Conservation (phyloP, 2,113 vertebrate species). For the human region DNA sequence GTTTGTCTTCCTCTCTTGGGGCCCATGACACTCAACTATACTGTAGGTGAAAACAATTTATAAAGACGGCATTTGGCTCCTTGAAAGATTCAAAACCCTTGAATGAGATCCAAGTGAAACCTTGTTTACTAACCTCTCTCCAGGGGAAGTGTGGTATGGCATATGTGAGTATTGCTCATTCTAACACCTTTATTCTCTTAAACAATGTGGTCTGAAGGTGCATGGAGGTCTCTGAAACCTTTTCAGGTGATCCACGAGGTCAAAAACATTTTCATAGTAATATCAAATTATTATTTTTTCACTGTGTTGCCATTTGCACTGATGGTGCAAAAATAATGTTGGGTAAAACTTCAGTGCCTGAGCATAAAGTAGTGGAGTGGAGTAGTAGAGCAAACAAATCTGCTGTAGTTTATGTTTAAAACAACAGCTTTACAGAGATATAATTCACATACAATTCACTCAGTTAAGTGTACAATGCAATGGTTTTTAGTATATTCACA, state of each 20-base stretch:
- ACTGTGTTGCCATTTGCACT: neutral
- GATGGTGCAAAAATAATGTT: neutral
- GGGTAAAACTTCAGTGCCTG: neutral
- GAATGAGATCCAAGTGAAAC: conserved; percentile 36
- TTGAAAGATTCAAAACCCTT: neutral
- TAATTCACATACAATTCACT: neutral
- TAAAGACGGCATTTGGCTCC: conserved; percentile 31
- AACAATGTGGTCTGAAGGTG: neutral
- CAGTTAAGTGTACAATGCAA: neutral
- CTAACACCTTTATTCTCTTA: neutral
- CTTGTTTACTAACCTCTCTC: neutral
- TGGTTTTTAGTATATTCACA: neutral
- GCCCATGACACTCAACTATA: neutral
- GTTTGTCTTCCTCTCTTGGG: conserved; percentile 20
- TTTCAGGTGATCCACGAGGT: neutral
- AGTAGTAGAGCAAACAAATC: neutral
- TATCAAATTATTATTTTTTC: neutral
- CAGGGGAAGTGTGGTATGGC: neutral
- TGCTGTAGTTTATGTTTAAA: neutral
- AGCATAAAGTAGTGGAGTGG: neutral
- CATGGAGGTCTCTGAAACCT: neutral
- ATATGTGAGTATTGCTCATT: neutral
- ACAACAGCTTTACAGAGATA: neutral
- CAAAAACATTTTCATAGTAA: neutral
- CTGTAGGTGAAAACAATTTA: conserved; percentile 46